phyloP scores from a whole-genome alignment of 2,888 invertebrate genomes.

The Phortica magna region DNA sequence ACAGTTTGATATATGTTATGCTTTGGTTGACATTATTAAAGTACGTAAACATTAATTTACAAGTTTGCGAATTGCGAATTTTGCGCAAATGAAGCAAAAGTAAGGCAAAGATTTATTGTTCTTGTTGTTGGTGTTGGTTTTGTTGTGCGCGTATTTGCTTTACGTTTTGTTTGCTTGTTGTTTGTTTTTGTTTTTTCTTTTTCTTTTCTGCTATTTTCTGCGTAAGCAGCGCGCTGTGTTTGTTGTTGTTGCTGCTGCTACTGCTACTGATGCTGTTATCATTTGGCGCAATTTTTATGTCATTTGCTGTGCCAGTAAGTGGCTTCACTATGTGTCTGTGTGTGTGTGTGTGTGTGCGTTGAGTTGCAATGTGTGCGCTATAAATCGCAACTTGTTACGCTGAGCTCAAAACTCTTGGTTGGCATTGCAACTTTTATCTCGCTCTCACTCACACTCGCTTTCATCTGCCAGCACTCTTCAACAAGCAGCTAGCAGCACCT shows the following conservation, averaged over 20 bases:
- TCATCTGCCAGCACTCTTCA: background rate
- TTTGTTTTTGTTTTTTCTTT: background rate
- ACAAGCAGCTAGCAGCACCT: background rate
- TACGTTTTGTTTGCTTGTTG: background rate
- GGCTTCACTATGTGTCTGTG: background rate
- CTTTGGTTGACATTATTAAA: background rate
- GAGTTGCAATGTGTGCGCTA: constrained; percentile 5
- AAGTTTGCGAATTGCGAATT: background rate
- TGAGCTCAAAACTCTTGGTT: background rate
- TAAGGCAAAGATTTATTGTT: constrained; percentile 1
- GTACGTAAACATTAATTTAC: constrained; percentile 5
- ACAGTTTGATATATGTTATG: background rate
- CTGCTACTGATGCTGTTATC: background rate
- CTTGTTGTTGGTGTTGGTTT: background rate
- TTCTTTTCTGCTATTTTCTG: background rate
- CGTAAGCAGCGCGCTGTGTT: no score
- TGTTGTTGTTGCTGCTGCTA: background rate
- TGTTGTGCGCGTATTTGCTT: background rate
- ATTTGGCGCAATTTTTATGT: constrained; percentile 19
- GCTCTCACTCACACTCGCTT: background rate
- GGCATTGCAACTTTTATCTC: background rate
- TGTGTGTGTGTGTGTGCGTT: background rate
- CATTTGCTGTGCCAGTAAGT: constrained; percentile 3
- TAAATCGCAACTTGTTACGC: background rate
- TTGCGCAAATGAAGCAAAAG: background rate